Percentiles rank a stretch among this genome's conserved stretches.
Conservation (phyloP, 2,113 vertebrate species). For the Hassar affinis region DNA sequence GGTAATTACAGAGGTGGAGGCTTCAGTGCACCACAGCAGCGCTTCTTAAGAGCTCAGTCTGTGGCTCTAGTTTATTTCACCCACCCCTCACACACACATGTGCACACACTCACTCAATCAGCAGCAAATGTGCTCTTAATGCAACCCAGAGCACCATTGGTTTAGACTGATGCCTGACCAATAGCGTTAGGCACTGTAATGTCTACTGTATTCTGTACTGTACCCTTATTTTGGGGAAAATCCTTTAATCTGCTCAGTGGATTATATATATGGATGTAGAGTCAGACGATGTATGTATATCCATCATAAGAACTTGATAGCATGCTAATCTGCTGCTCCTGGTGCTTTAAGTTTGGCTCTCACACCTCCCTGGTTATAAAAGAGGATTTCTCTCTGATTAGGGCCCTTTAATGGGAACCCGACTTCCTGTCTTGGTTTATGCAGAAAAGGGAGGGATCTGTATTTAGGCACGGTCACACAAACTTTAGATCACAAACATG, state of each 20-base stretch:
- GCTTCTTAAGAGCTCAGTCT: constrained; percentile 56
- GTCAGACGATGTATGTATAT: constrained; percentile 6
- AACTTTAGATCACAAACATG: constrained; percentile 48
- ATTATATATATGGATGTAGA: constrained; percentile 1
- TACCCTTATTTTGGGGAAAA: neutral
- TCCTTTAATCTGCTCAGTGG: constrained; percentile 16
- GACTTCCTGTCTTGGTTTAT: constrained; percentile 70
- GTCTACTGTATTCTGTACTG: neutral
- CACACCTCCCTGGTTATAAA: constrained; percentile 50
- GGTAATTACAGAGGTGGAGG: constrained; percentile 74
- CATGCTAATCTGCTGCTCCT: constrained; percentile 29
- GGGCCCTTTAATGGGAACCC: constrained; percentile 63
- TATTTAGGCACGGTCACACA: constrained; percentile 64
- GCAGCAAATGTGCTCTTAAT: constrained; percentile 14
- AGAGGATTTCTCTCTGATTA: constrained; percentile 69
- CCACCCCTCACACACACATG: constrained; percentile 47
- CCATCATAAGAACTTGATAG: neutral
- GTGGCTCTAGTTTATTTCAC: constrained; percentile 46
- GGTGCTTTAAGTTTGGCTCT: constrained; percentile 46
- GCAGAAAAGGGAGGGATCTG: constrained; percentile 62
- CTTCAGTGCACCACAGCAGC: constrained; percentile 62
- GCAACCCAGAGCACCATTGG: constrained; percentile 11
- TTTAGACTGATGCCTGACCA: neutral
- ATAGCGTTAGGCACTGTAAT: neutral
- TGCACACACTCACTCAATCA: constrained; percentile 22